Evolutionary conservation across 2,888 invertebrate species (phyloP).

Genomic region (Euplagia quadripunctaria): DNA sequence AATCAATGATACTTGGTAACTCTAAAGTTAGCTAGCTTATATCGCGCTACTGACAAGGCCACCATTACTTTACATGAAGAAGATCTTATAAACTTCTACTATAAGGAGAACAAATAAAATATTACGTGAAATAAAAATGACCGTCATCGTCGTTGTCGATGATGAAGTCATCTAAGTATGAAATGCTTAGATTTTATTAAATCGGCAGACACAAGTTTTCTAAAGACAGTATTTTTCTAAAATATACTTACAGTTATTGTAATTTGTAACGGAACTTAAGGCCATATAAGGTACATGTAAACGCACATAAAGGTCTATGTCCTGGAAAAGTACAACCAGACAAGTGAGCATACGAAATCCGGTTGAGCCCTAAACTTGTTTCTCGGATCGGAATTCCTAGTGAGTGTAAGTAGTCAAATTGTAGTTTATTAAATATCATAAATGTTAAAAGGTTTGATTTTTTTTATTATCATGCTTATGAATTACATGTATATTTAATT

Average conservation of each 20-base stretch:
- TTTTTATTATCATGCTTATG: too few species aligned
- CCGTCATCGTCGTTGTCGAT: background rate
- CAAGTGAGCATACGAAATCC: background rate
- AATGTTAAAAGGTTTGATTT: background rate
- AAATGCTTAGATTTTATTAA: background rate
- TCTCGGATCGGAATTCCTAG: background rate
- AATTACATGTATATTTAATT: too few species aligned
- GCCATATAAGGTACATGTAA: background rate
- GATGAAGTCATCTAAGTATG: background rate
- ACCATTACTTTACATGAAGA: too few species aligned
- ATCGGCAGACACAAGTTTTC: background rate
- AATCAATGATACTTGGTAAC: too few species aligned
- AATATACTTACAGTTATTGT: background rate
- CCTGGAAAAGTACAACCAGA: background rate
- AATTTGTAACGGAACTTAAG: background rate
- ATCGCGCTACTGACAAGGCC: too few species aligned
- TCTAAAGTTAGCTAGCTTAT: too few species aligned
- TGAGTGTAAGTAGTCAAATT: background rate
- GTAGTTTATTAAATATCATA: background rate
- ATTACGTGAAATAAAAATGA: background rate
- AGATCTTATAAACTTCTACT: too few species aligned
- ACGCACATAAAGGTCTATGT: background rate
- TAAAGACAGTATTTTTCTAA: background rate
- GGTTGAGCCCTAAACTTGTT: constrained; percentile 1
- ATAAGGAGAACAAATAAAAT: too few species aligned